Evolutionary conservation across 1,140 invertebrate species (phyloP), one percentile per base, ranked within the genome.

Genomic region (Dendrolimus kikuchii): DNA sequence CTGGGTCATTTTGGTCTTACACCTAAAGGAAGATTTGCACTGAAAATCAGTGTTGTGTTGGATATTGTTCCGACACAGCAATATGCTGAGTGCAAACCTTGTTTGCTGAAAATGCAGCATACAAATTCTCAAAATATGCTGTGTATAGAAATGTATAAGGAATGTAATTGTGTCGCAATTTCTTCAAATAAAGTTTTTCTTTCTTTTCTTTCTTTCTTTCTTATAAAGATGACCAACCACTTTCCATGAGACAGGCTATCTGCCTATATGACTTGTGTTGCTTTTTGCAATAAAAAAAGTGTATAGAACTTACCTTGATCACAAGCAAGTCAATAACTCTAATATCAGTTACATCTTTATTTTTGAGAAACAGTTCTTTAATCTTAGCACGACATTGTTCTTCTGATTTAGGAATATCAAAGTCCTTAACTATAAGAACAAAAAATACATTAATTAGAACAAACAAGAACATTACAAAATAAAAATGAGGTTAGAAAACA

Each of bases 291-390:
- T 23, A 23, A 23, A 3, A 23, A 23, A 23, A 23, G 23, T 23
- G 1, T 23, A 23, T 23, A 23, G 23, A 39, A 42, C 42, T 59
- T 91, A 97, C 96, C 92, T 97, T 98, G 46, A 98, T 92, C 40
- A 98, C 93, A 46, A 98, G 89, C 88, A 96, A 91, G 83, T 99
- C 97, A 73, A 98, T 96, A 10, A 95, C 91, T 74, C 97, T 90
- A 49, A 98, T 89, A 87, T 98, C 97, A 49, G 90, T 92, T 0
- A 98, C 88, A 82, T 94, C 66, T 71, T 90, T 89, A 79, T 98
- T 90, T 48, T 74, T 74, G n/a, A 89, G 57, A 77, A 98, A 98
- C 69, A 94, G 83, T 76, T 96, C 93, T 62, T 94, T 89, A 9
- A 98, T 72, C 81, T 96, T 96, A 4, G 77, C 66, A 59, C 90